Evolutionary conservation across 1,140 invertebrate genomes (phyloP).

Genomic region (Temnothorax nylanderi): DNA sequence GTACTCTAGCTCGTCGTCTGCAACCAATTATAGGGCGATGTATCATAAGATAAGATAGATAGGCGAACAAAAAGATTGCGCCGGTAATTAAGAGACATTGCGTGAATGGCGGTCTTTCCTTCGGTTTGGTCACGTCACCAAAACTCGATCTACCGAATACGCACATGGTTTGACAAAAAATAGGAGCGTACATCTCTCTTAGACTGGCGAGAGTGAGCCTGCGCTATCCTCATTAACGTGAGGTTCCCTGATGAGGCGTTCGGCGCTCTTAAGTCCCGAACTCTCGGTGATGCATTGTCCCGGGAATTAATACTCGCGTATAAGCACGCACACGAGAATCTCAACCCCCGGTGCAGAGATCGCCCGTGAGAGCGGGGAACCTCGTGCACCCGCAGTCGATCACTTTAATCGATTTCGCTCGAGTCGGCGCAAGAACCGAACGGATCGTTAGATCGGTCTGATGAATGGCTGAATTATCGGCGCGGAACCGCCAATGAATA

Average conservation of each 20-base stretch:
- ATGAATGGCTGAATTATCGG: constrained; percentile 79
- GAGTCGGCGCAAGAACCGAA: constrained; percentile 73
- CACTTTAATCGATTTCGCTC: constrained; percentile 78
- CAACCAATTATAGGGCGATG: constrained; percentile 28
- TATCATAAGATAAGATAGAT: background rate
- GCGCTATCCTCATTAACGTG: constrained; percentile 63
- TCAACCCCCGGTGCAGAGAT: constrained; percentile 60
- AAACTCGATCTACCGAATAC: background rate
- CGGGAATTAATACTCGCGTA: constrained; percentile 70
- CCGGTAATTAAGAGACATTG: constrained; percentile 1
- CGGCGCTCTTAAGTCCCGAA: constrained; percentile 49
- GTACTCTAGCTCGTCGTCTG: background rate
- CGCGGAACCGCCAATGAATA: constrained; percentile 75
- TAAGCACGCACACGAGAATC: constrained; percentile 49
- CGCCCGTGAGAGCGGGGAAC: constrained; percentile 37
- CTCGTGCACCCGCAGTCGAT: constrained; percentile 72
- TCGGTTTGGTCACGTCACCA: background rate
- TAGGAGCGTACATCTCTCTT: constrained; percentile 15
- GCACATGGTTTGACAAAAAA: constrained; percentile 43
- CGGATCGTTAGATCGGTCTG: constrained; percentile 74
- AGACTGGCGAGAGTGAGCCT: background rate
- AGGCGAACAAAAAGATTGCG: background rate
- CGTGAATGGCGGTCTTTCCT: background rate
- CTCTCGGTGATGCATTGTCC: constrained; percentile 74
- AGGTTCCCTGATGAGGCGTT: constrained; percentile 68